phyloP scores from a whole-genome alignment of 2,797 vertebrate genomes.

The Rhinoraja longicauda region DNA sequence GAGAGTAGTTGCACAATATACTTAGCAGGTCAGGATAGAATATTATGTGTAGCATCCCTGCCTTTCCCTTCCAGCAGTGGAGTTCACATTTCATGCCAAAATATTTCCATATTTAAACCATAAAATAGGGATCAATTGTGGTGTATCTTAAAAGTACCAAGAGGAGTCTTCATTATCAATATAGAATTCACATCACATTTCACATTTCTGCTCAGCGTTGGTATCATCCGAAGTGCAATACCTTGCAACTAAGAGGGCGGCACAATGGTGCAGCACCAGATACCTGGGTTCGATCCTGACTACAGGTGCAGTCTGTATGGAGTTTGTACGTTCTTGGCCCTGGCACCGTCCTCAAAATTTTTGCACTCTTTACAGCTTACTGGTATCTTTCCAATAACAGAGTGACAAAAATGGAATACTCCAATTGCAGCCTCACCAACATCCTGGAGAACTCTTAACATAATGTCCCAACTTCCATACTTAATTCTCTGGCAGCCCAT shows the following conservation, averaged over 20 bases:
- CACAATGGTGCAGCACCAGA: not conserved
- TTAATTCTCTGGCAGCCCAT: no score
- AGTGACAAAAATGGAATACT: no score
- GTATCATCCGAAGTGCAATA: not conserved
- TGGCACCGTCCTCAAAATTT: no score
- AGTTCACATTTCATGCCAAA: not conserved
- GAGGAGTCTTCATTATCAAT: not conserved
- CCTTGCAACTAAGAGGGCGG: not conserved
- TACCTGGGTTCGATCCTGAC: no score
- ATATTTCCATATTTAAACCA: not conserved
- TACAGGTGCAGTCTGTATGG: no score
- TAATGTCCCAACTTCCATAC: no score
- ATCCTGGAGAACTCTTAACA: no score
- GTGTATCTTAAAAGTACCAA: not conserved
- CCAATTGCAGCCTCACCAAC: no score
- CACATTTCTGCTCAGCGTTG: not conserved
- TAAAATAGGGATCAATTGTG: not conserved
- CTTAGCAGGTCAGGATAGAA: not conserved
- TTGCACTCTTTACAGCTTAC: no score
- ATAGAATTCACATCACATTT: not conserved
- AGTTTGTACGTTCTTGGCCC: no score
- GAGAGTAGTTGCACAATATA: not conserved
- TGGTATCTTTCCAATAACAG: no score
- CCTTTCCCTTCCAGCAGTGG: not conserved
- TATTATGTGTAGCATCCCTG: not conserved